Conservation (phyloP, 2,888 invertebrate genomes). For the Mythimna lalbum region DNA sequence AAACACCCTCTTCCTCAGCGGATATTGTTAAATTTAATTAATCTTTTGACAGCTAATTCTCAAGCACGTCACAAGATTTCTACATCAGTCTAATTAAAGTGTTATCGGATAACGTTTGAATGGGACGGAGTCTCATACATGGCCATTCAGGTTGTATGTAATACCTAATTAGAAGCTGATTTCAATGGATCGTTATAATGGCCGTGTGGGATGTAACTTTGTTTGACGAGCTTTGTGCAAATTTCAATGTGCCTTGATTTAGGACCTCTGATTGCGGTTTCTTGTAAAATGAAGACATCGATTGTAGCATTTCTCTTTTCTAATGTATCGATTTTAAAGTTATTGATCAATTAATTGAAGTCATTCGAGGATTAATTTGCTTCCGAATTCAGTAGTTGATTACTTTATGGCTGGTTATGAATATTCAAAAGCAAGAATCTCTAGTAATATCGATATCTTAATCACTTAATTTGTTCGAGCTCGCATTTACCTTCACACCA, state of each 20-base stretch:
- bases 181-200: conserved; percentile 84
- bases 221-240: conserved; percentile 64
- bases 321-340: conserved; percentile 14
- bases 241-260: conserved; percentile 58
- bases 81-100: conserved; percentile 78
- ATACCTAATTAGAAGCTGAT: conserved; percentile 80
- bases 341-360: conserved; percentile 12
- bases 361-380: conserved; percentile 7
- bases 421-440: conserved; percentile 33
- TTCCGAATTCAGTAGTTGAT: conserved; percentile 29
- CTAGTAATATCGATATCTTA: conserved; percentile 10
- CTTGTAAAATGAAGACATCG: conserved; percentile 29
- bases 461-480: conserved; percentile 23
- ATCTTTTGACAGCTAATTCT: conserved; percentile 69
- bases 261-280: conserved; percentile 37
- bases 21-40: conserved; percentile 66
- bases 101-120: conserved; percentile 83
- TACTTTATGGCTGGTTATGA: conserved; percentile 24
- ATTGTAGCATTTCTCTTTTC: conserved; percentile 44
- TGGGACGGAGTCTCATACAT: conserved; percentile 79
- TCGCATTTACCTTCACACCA: conserved; percentile 11
- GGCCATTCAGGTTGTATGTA: conserved; percentile 77
- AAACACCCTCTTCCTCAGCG: conserved; percentile 48
- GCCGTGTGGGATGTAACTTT: conserved; percentile 72
- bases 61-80: conserved; percentile 67